These are phyloP conservation scores for Syngnathus acus DNA, from an alignment of 2,797 vertebrate species.

Conservation along the genomic window DNA sequence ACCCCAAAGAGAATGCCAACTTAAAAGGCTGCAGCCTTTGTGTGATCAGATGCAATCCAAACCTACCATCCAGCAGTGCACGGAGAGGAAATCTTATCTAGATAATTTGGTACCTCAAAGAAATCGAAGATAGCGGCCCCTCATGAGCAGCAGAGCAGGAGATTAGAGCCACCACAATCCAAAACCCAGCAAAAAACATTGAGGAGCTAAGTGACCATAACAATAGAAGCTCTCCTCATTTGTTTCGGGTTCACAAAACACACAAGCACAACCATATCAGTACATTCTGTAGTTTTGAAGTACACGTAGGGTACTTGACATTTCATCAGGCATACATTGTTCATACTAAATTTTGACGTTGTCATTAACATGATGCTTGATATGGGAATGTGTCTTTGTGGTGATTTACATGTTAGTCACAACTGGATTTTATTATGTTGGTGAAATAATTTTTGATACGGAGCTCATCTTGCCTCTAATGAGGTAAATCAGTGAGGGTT, in stretches of 20 bases:
- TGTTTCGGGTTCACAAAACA: background rate
- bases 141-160: constrained; percentile 42
- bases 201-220: background rate
- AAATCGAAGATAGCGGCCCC: constrained; percentile 29
- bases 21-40: constrained; percentile 31
- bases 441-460: background rate
- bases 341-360: background rate
- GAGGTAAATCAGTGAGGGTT: background rate
- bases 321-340: background rate
- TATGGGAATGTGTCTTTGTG: background rate
- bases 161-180: constrained; percentile 32
- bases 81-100: constrained; percentile 40
- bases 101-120: constrained; percentile 40
- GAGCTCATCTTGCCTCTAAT: background rate
- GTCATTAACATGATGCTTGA: background rate
- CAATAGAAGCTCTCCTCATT: background rate
- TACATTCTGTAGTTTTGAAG: background rate
- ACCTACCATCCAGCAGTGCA: constrained; percentile 9
- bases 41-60: constrained; percentile 29
- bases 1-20: constrained; percentile 11
- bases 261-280: background rate
- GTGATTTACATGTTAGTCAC: background rate
- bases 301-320: background rate
- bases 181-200: constrained; percentile 14
- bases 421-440: background rate